These are phyloP conservation scores for Cherax quadricarinatus DNA, from an alignment of 1,140 invertebrate species.

Conservation along the genomic window DNA sequence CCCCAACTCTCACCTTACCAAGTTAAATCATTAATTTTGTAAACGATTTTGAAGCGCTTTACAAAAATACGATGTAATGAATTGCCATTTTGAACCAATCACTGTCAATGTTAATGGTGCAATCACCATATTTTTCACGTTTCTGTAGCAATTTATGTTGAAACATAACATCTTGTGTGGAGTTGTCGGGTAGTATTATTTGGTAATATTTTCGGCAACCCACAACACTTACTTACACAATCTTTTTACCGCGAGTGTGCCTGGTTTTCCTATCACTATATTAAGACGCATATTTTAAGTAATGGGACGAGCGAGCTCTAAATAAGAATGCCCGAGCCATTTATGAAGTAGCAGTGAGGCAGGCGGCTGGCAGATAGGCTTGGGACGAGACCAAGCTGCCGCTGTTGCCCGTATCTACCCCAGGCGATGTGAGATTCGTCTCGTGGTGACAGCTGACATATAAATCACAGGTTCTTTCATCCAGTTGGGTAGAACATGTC, in stretches of 20 bases:
- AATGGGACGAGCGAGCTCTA: not conserved
- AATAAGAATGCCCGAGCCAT: not conserved
- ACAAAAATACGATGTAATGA: not conserved
- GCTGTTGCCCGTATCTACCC: not conserved
- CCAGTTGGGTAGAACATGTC: not conserved
- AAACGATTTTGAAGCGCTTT: not conserved
- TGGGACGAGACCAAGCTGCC: not conserved
- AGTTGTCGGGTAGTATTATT: not conserved
- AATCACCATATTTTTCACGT: not conserved
- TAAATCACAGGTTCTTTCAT: not conserved
- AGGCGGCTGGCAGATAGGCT: not conserved
- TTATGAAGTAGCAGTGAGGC: not conserved
- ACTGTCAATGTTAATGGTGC: not conserved
- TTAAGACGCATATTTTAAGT: not conserved
- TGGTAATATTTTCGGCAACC: not conserved
- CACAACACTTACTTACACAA: slow-evolving; percentile 8
- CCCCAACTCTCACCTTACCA: not conserved
- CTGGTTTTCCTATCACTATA: not conserved
- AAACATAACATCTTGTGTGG: slow-evolving; percentile 9
- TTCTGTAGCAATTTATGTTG: not conserved
- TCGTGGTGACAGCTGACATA: not conserved
- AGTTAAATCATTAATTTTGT: not conserved
- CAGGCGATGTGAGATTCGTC: not conserved
- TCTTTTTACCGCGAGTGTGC: not conserved
- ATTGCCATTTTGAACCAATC: not conserved